Conservation (phyloP, 1,140 invertebrate genomes). For the Pseudomyrmex dendroicus region DNA sequence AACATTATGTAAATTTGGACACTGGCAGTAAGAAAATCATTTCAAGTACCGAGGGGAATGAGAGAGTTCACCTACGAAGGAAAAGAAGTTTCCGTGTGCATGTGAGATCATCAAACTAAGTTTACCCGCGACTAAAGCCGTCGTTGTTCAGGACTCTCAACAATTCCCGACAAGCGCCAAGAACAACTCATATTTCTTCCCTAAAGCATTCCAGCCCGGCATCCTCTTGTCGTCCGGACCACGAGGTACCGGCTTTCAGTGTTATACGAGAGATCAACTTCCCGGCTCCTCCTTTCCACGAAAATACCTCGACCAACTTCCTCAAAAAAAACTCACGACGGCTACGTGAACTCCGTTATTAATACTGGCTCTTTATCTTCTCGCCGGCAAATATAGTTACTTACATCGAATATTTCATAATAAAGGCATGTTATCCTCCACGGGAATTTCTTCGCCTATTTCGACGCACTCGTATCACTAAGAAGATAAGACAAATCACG, state of each 20-base stretch:
- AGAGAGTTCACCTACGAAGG: background rate
- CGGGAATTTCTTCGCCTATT: constrained; percentile 12
- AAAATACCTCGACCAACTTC: background rate
- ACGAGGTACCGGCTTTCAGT: constrained; percentile 61
- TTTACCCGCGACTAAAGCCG: constrained; percentile 37
- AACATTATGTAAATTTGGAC: background rate
- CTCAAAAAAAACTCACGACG: background rate
- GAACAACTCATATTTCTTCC: constrained; percentile 60
- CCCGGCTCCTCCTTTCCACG: constrained; percentile 33
- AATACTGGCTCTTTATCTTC: constrained; percentile 12
- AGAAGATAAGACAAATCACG: background rate
- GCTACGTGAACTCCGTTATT: background rate
- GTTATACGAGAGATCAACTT: constrained; percentile 40
- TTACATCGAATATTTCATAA: constrained; percentile 75
- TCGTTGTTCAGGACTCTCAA: constrained; percentile 50
- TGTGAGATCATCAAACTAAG: constrained; percentile 51
- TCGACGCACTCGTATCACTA: constrained; percentile 53
- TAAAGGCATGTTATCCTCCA: constrained; percentile 65
- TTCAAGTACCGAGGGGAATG: background rate
- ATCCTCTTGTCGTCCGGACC: constrained; percentile 38
- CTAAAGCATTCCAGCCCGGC: constrained; percentile 41
- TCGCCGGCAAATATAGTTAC: constrained; percentile 52
- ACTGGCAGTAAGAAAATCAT: background rate
- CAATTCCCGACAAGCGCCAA: constrained; percentile 46
- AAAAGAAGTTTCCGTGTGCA: constrained; percentile 32